Percentiles rank a stretch among this genome's conserved stretches.
These are phyloP conservation scores for Sparidentex hasta DNA, from an alignment of 2,797 vertebrate genomes.

Conservation along the genomic window DNA sequence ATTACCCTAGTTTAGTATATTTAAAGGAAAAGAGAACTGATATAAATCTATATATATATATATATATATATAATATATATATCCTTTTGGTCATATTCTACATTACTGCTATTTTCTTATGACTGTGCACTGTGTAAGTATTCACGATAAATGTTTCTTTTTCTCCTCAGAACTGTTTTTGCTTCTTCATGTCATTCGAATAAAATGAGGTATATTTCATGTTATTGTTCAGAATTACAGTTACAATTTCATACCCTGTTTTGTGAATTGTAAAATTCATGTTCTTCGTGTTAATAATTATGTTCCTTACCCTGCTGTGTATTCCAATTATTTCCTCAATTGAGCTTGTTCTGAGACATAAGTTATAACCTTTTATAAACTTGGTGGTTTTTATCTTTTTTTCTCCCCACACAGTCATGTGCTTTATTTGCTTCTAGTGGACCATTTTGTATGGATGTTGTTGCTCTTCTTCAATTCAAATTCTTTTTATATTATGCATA, in stretches of 20 bases:
- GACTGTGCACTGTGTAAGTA: constrained; percentile 75
- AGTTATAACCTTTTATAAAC: constrained; percentile 29
- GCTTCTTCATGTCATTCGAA: constrained; percentile 47
- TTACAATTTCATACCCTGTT: constrained; percentile 45
- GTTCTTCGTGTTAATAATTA: constrained; percentile 30
- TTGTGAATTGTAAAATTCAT: constrained; percentile 58
- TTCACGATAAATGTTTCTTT: constrained; percentile 60
- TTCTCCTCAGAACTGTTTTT: constrained; percentile 46
- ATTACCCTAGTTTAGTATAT: constrained; percentile 59
- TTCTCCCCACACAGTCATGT: constrained; percentile 23
- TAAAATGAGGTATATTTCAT: constrained; percentile 46
- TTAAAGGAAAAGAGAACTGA: constrained; percentile 56
- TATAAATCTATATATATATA: constrained; percentile 44
- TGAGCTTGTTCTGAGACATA: constrained; percentile 29
- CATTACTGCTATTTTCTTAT: constrained; percentile 76
- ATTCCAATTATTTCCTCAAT: constrained; percentile 5
- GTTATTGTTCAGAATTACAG: constrained; percentile 34
- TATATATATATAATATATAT: constrained; percentile 13
- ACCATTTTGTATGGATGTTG: constrained; percentile 64
- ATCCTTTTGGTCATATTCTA: constrained; percentile 63
- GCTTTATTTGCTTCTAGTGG: constrained; percentile 52
- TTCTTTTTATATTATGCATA: constrained; percentile 54
- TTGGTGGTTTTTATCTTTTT: constrained; percentile 33
- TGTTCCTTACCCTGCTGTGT: constrained; percentile 16
- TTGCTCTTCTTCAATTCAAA: constrained; percentile 51